Base-by-base conservation (phyloP, 2,113 vertebrate species). In the Monopterus albus region DNA sequence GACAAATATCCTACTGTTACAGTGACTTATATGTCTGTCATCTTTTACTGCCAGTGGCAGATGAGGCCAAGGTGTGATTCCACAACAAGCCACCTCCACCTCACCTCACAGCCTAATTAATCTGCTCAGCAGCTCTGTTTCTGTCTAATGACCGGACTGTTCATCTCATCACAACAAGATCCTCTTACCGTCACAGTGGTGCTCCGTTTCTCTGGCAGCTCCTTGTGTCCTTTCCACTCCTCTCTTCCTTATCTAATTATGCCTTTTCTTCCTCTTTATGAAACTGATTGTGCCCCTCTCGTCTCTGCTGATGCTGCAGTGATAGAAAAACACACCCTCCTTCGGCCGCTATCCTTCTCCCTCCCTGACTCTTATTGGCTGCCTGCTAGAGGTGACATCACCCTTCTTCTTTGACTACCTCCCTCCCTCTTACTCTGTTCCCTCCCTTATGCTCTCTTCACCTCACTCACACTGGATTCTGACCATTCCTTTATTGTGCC, bases 321-420 rank as follows among this genome's bases (percentile, higher is more conserved):
- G 92, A 91, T 89, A 91, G 90, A 86, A 91, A 92, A 89, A 92
- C 91, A 92, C 93, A 91, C 93, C 91, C 92, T 91, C 91, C 88
- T 89, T 51, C 33, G 21, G 85, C 84, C 79, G 81, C 80, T 77
- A 77, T 71, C 70, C 87, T 87, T 91, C 79, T 71, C 70, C 87
- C 88, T 91, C 86, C 78, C 83, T 79, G 72, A 63, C 85, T 86
- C 88, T 83, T 63, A 92, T 92, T 92, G 91, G 91, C 81, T 92
- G 86, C 72, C 75, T 82, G 79, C 64, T 88, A 72, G 86, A 87
- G 91, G 91, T 92, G 91, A 92, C 91, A 92, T 88, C 91, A 92
- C 89, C 88, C 89, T 85, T 85, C 82, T 84, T 87, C 88, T 86
- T 67, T 84, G 85, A 77, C 85, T 92, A 50, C 78, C 81, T 80